A percentile compares a stretch with the other conserved stretches of the same genome.
Evolutionary conservation across 1,140 invertebrate species (phyloP).

Genomic region (Alviniconcha marisindica): DNA sequence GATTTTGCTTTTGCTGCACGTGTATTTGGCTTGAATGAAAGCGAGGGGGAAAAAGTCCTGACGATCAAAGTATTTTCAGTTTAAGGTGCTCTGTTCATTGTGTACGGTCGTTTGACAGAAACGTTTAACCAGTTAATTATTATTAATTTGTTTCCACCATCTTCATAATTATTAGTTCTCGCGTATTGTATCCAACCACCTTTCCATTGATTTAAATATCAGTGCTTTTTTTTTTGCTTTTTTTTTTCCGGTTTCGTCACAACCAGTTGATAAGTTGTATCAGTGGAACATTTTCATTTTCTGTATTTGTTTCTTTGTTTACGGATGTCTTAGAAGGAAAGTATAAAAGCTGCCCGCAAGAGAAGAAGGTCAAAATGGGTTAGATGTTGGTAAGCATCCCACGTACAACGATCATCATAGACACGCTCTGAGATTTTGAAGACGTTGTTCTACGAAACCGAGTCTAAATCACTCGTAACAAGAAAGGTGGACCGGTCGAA

Average conservation of each 20-base stretch:
- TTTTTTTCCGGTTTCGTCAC: not conserved
- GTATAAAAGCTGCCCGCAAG: no score
- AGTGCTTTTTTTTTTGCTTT: not conserved
- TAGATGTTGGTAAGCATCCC: not conserved
- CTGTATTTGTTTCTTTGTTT: no score
- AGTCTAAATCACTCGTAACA: no score
- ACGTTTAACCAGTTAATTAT: not conserved
- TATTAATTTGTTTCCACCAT: not conserved
- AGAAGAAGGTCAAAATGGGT: not conserved
- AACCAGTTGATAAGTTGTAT: not conserved
- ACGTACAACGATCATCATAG: not conserved
- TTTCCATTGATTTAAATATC: no score
- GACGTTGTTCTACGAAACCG: no score
- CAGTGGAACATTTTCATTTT: not conserved
- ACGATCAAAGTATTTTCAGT: not conserved
- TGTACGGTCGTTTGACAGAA: not conserved
- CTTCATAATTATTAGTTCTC: no score
- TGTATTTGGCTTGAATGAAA: slow-evolving; percentile 1
- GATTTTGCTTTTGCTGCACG: not conserved
- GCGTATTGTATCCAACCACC: no score
- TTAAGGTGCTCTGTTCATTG: slow-evolving; percentile 3
- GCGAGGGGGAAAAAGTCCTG: not conserved
- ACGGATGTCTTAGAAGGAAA: no score
- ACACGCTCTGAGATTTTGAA: not conserved
- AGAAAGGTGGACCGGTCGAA: no score